A percentile compares a stretch with the other conserved stretches of the same genome.
Conservation (phyloP, 2,888 invertebrate genomes). For the Euclidia mi region DNA sequence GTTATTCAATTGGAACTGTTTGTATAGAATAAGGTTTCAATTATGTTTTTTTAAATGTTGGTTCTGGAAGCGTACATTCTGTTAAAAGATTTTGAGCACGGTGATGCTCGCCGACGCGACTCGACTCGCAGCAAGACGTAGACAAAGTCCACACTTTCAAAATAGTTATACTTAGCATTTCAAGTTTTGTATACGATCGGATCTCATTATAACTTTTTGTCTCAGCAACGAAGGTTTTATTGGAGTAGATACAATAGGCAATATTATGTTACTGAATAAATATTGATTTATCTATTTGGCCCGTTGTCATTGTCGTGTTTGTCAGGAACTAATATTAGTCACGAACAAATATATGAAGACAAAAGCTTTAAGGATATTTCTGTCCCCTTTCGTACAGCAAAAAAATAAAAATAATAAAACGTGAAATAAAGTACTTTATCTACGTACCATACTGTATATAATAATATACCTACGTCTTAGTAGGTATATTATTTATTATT, state of each 20-base stretch:
- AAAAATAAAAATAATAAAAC: no score
- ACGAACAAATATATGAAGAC: no score
- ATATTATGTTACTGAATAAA: constrained; percentile 19
- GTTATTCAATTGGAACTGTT: not conserved
- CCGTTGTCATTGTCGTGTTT: not conserved
- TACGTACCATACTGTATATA: no score
- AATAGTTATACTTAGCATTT: constrained; percentile 19
- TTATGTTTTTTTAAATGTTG: not conserved
- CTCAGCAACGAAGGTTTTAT: constrained; percentile 46
- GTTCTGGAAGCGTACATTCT: not conserved
- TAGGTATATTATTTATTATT: no score
- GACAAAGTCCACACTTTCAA: constrained; percentile 4
- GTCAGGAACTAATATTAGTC: not conserved
- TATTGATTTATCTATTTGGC: constrained; percentile 18
- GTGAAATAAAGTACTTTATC: no score
- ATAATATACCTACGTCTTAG: no score
- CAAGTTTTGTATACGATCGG: constrained; percentile 37
- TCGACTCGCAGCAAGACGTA: no score
- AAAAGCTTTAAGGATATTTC: no score
- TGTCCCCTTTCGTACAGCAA: no score
- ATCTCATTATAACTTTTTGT: constrained; percentile 55
- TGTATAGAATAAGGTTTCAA: not conserved
- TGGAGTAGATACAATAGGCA: constrained; percentile 27
- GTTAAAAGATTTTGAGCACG: not conserved
- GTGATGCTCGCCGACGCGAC: not conserved